A percentile compares a stretch with the other conserved stretches of the same genome.
phyloP scores from a whole-genome alignment of 2,888 invertebrate genomes.

The Ommatoiulus sabulosus region DNA sequence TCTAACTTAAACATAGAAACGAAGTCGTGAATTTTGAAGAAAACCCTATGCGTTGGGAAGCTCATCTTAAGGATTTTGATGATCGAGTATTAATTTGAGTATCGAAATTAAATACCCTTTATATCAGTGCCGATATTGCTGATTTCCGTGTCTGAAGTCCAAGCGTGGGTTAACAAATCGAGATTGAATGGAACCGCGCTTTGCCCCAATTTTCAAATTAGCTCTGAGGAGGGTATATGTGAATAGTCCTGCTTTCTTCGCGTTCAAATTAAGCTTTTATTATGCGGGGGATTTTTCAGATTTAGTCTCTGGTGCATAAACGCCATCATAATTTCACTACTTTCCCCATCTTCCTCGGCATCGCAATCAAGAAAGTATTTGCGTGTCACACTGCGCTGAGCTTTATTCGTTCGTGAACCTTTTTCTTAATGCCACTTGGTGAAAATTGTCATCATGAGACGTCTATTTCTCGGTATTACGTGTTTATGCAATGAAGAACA shows the following conservation, averaged over 20 bases:
- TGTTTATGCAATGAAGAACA: not conserved
- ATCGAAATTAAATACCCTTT: not conserved
- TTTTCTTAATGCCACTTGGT: slow-evolving; percentile 35
- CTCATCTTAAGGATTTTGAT: too few relatives aligned
- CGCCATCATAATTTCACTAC: slow-evolving; percentile 36
- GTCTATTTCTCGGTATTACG: slow-evolving; percentile 2
- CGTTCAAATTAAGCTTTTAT: not conserved
- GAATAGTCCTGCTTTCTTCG: not conserved
- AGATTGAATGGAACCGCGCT: not conserved
- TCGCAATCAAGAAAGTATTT: slow-evolving; percentile 39
- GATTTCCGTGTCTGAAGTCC: not conserved
- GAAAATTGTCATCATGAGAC: slow-evolving; percentile 43
- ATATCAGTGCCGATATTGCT: too few relatives aligned
- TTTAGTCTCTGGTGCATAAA: slow-evolving; percentile 31
- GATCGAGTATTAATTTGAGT: too few relatives aligned
- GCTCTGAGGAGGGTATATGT: not conserved
- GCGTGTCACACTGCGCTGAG: slow-evolving; percentile 36
- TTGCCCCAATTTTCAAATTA: not conserved
- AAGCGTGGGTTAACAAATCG: not conserved
- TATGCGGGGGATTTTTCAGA: slow-evolving; percentile 14
- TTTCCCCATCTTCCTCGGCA: slow-evolving; percentile 4
- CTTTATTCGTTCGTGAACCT: slow-evolving; percentile 40
- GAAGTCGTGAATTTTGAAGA: too few relatives aligned
- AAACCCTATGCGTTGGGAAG: too few relatives aligned
- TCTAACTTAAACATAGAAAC: too few relatives aligned